A percentile compares a stretch with the other conserved stretches of the same genome.
phyloP scores from a whole-genome alignment of 2,113 vertebrate species.

The Ranitomeya variabilis region DNA sequence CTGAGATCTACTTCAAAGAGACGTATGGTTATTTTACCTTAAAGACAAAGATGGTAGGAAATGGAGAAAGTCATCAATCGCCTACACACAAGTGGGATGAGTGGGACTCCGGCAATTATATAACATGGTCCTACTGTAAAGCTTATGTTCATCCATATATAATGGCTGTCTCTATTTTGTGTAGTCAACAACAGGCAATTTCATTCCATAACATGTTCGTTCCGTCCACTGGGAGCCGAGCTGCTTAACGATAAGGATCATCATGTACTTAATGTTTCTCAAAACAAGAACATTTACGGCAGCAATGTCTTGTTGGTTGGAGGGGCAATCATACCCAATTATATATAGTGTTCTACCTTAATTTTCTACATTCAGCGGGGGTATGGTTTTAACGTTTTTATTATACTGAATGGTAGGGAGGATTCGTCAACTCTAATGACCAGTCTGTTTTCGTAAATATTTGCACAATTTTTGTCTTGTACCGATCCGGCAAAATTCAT shows the following conservation, averaged over 20 bases:
- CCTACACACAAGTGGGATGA: not conserved
- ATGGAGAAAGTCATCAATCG: not conserved
- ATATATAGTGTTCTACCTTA: not conserved
- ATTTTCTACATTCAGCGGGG: not conserved
- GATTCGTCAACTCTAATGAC: not conserved
- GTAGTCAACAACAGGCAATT: not conserved
- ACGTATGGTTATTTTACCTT: no score
- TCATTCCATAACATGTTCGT: not conserved
- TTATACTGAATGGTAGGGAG: no score
- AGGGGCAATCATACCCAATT: not conserved
- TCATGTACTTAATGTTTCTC: not conserved
- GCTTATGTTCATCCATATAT: not conserved
- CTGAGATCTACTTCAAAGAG: no score
- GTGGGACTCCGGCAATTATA: not conserved
- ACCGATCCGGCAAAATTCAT: no score
- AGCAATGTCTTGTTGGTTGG: not conserved
- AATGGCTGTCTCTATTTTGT: not conserved
- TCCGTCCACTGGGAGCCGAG: not conserved
- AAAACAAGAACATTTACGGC: not conserved
- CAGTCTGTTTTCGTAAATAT: not conserved
- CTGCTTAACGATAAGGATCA: not conserved
- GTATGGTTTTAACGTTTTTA: not conserved
- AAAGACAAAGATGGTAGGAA: not conserved
- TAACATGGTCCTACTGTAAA: not conserved
- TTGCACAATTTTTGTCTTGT: not conserved